Evolutionary conservation across 2,113 vertebrate genomes (phyloP), one percentile per base, ranked within the genome.

Genomic region (Beaufortia kweichowensis): DNA sequence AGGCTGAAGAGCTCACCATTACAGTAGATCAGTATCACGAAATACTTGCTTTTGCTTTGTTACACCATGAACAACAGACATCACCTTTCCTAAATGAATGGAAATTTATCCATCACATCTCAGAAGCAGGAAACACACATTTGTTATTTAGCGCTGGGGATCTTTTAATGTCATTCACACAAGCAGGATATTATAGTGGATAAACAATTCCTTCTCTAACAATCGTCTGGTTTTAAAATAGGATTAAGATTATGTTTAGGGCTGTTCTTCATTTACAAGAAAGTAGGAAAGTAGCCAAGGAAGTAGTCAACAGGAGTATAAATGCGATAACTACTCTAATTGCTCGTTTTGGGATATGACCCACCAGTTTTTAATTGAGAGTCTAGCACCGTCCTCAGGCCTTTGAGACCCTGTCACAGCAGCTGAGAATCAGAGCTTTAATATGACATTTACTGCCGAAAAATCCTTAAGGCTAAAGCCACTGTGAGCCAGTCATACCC

Each of bases 401-500:
- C 33, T 26, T 33, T 28, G 21, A 59, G 69, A 59, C 53, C 33
- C 35, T 64, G 46, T 70, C 56, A 78, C 21, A 23, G 59, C 60
- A 61, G 23, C 43, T 71, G 31, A n/a, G 63, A 77, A 50, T 28
- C 53, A 24, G 6, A 15, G 19, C 33, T 66, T 77, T 60, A 60
- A 67, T 73, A 62, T 41, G 23, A 19, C 68, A 23, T 67, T 55
- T 9, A 23, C 50, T 12, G 68, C 77, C 46, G 31, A 43, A 14
- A 43, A 29, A 77, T 23, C 46, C 35, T 64, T 29, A 14, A 15
- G 57, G 24, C 17, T 21, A 39, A 67, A 64, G 43, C 28, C 55
- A 53, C 33, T 46, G 2, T n/a, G 28, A 79, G 68, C 23, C 46
- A 63, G 29, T 21, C 29, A 4, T 31, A 69, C 86, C 87, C 88